Evolutionary conservation across 2,797 vertebrate genomes (phyloP), one percentile per base, ranked within the genome.

Genomic region (Poecilia velifera): DNA sequence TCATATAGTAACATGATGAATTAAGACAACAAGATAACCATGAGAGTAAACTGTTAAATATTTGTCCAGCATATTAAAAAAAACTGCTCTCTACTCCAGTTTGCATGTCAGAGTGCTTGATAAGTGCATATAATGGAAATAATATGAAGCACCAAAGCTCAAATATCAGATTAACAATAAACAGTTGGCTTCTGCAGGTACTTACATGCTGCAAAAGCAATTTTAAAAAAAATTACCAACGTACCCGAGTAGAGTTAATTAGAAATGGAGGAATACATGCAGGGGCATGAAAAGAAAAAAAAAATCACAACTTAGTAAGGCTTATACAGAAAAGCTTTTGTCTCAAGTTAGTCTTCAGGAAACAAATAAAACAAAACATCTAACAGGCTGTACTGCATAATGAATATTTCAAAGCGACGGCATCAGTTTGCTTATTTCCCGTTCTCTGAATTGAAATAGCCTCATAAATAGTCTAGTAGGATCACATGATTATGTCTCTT

Each of bases 281-380:
- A 72, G 62, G 66, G 74, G 85, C 83, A 66, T 84, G 74, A 78
- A 80, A 71, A 86, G 81, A 80, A 83, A 84, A 86, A 84, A 86
- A 31, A 83, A 84, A 86, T 88, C 79, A 86, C 79, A 18, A 82
- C 83, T 62, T 66, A 55, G 73, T 68, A 57, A 73, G 82, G 82
- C 64, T 84, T 77, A 76, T 76, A 91, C 88, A 91, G 79, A 81
- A 49, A 77, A 51, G 71, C 74, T 79, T 90, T 93, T 93, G 86
- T 91, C 83, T 83, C 51, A 78, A 36, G 78, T 82, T 76, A 73
- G 70, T 78, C 83, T 72, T 75, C 22, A 9, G 72, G 16, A 3
- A 82, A n/a, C 66, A 47, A 16, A 28, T 18, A 57, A 43, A 18
- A 31, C 34, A 16, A 46, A 45, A 25, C 34, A 66, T 72, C 51